A percentile compares a stretch with the other conserved stretches of the same genome.
Conservation (phyloP, 2,888 invertebrate genomes). For the Napeogenes sylphis region DNA sequence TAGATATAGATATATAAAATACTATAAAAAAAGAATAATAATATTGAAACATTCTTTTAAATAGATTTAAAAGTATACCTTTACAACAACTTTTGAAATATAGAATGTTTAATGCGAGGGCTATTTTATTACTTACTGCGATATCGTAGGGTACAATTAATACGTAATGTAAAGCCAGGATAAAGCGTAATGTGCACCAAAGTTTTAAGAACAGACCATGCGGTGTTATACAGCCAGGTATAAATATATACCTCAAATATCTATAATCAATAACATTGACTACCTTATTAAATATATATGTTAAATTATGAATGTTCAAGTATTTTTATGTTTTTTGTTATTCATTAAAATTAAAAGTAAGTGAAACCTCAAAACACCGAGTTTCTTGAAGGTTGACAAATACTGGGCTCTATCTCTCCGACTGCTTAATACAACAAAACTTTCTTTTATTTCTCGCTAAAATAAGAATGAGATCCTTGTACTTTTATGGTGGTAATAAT, state of each 20-base stretch:
- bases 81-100: too few species aligned
- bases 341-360: too few species aligned
- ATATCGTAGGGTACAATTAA: slow-evolving; percentile 60
- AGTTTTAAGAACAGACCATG: slow-evolving; percentile 66
- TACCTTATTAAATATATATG: too few species aligned
- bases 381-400: slow-evolving; percentile 49
- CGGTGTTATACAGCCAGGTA: slow-evolving; percentile 66
- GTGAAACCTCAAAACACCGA: slow-evolving; percentile 59
- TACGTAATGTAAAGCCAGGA: slow-evolving; percentile 56
- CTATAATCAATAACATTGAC: slow-evolving; percentile 36
- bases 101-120: not conserved
- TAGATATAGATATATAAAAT: too few species aligned
- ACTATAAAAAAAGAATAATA: too few species aligned
- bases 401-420: slow-evolving; percentile 46
- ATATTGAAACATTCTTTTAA: too few species aligned
- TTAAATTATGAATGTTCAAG: too few species aligned
- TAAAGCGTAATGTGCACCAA: slow-evolving; percentile 60
- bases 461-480: slow-evolving; percentile 30
- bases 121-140: slow-evolving; percentile 48
- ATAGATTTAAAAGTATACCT: too few species aligned
- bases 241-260: slow-evolving; percentile 57
- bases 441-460: slow-evolving; percentile 71
- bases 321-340: too few species aligned
- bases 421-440: slow-evolving; percentile 55
- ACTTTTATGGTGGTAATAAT: not conserved